Base-by-base conservation (phyloP, 2,888 invertebrate genomes). In the Stenotaenia linearis region DNA sequence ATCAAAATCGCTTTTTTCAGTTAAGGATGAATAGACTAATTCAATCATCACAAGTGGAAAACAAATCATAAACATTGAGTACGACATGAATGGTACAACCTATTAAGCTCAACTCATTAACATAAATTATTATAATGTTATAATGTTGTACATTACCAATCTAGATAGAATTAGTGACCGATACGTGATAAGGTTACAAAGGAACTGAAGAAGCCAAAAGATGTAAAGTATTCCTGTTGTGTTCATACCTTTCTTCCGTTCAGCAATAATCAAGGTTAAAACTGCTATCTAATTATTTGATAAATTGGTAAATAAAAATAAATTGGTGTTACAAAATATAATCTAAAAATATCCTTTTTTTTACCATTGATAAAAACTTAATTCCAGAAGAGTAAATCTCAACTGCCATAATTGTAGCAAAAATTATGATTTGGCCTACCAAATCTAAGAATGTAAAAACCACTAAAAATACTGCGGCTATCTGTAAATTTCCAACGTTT, bases 201-300 rank as follows among this genome's bases (percentile, higher is more conserved):
- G 6, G 18, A 45, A 35, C 28, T 77, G 77, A 23, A 77, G 28
- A 37, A 77, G 40, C 77, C 77, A 77, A 45, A 77, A 77, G 12
- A 45, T 45, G 40, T 40, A 77, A 35, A 77, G 35, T 15, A 77
- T 45, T 37, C 77, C 77, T 15, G 77, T 77, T 7, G 77, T 40
- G 40, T 77, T 77, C 77, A 77, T 77, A 9, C 77, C 77, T 45
- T 25, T 18, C 10, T 28, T 77, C 15, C 35, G 35, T 45, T 77
- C 77, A 40, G 77, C 45, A 45, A 40, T 35, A 21, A 77, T 45
- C 12, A 40, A 77, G n/a, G 12, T 12, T 12, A 45, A 77, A 0
- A 45, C 77, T 21, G 25, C 40, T 1, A 45, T 45, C 77, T 77
- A 7, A 12, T n/a, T n/a, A n/a, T n/a, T n/a, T n/a, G n/a, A n/a